Evolutionary conservation across 2,888 invertebrate species (phyloP).

Genomic region (Pyrocoelia pectoralis): DNA sequence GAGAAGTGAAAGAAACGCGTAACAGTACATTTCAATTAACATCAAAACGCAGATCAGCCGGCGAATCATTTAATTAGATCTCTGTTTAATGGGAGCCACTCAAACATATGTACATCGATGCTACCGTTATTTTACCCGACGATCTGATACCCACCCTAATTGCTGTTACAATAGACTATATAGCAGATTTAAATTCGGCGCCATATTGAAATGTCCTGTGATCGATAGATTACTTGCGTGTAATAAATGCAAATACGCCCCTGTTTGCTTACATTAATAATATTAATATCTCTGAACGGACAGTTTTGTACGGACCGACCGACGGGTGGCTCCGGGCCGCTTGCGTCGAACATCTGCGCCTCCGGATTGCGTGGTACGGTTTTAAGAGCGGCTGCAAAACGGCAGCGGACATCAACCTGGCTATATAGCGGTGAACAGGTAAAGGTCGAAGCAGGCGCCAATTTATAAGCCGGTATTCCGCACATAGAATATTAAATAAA

Average conservation of each 20-base stretch:
- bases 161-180: no score
- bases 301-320: slow-evolving; percentile 12
- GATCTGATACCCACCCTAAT: slow-evolving; percentile 29
- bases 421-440: slow-evolving; percentile 18
- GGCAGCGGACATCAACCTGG: slow-evolving; percentile 33
- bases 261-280: slow-evolving; percentile 20
- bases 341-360: slow-evolving; percentile 37
- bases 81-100: slow-evolving; percentile 10
- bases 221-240: background rate
- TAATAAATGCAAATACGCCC: slow-evolving; percentile 10
- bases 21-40: slow-evolving; percentile 23
- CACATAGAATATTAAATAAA: slow-evolving; percentile 14
- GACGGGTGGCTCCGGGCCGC: slow-evolving; percentile 25
- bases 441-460: slow-evolving; percentile 25
- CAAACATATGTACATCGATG: slow-evolving; percentile 19
- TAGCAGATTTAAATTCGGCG: no score
- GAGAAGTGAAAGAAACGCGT: background rate
- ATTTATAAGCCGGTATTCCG: slow-evolving; percentile 24
- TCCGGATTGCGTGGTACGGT: slow-evolving; percentile 39
- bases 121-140: slow-evolving; percentile 26
- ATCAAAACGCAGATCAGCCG: slow-evolving; percentile 9
- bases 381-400: slow-evolving; percentile 19
- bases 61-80: slow-evolving; percentile 16
- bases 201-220: background rate
- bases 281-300: slow-evolving; percentile 7